Base-by-base conservation (phyloP, 1,140 invertebrate species). In the Ips typographus region DNA sequence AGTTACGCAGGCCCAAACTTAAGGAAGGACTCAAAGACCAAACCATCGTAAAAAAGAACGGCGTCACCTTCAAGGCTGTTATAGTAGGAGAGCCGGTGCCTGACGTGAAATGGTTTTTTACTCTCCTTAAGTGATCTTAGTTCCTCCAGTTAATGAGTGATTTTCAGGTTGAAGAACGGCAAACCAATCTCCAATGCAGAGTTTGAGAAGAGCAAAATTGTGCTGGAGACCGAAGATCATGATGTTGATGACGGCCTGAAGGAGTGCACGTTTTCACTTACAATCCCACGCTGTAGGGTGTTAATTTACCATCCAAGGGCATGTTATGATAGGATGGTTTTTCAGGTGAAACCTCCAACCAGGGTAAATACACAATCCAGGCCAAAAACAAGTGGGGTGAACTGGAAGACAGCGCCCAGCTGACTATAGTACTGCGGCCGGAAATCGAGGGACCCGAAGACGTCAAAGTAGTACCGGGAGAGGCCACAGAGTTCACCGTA, bases 11-110 rank as follows among this genome's bases (percentile, higher is more conserved):
- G 71, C 94, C 94, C 0, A 90, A 90, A 74, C 86, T 95, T 74
- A 85, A 85, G 41, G 83, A 85, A 42, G 75, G 76, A 5, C 80
- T 95, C 3, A 82, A 85, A 70, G 89, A 89, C 64, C 84, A 86
- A 74, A 88, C 87, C 60, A 88, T 88, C 44, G 86, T 86, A 72
- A 90, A 92, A 74, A 87, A 89, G 58, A 86, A 89, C 61, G 83
- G 87, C 1, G 89, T 90, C 1, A 86, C 86, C n/a, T 87, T 96
- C 69, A 86, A 85, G 41, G 89, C 91, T 22, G 85, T 91, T 38
- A 87, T 96, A 62, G 89, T 90, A 51, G 94, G 90, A 36, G 92
- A 95, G 82, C 95, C 93, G 0, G 79, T 88, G 61, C 87, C 88
- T 8, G 84, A 86, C 39, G 75, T 85, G 3, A 82, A 76, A 73